A percentile compares a stretch with the other conserved stretches of the same genome.
These are phyloP conservation scores for Hydrocynus forskahlii DNA, from an alignment of 2,797 vertebrate species.

Conservation along the genomic window DNA sequence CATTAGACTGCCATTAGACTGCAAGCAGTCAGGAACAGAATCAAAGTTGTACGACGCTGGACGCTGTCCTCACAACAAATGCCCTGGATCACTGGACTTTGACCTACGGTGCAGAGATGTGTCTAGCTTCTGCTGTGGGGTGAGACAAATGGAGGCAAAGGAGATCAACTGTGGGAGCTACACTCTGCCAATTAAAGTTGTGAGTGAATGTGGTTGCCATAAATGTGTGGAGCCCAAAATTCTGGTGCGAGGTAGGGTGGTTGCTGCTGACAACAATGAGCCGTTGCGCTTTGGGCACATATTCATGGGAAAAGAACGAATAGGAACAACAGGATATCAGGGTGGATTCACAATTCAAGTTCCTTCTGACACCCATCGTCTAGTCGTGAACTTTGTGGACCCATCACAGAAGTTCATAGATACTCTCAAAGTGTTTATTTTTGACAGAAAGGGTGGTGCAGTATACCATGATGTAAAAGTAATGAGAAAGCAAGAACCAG, in stretches of 20 bases:
- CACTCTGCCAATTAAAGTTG: slow-evolving; percentile 84
- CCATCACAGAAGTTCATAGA: slow-evolving; percentile 85
- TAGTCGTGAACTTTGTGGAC: slow-evolving; percentile 92
- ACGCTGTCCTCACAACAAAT: slow-evolving; percentile 82
- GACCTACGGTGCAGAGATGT: slow-evolving; percentile 81
- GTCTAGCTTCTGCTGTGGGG: slow-evolving; percentile 81
- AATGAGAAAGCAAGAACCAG: slow-evolving; percentile 83
- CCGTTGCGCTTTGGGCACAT: slow-evolving; percentile 91
- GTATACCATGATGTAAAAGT: slow-evolving; percentile 92
- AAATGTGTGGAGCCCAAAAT: slow-evolving; percentile 84
- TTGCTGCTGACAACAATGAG: slow-evolving; percentile 83
- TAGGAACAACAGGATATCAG: slow-evolving; percentile 91
- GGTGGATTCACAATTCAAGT: slow-evolving; percentile 93
- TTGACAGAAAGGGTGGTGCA: slow-evolving; percentile 86
- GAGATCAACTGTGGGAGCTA: slow-evolving; percentile 84
- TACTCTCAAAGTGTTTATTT: slow-evolving; percentile 88
- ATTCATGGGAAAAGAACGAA: slow-evolving; percentile 83
- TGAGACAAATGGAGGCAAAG: slow-evolving; percentile 80
- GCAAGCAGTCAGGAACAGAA: slow-evolving; percentile 75
- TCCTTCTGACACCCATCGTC: slow-evolving; percentile 79
- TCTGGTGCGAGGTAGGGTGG: slow-evolving; percentile 86
- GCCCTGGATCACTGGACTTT: slow-evolving; percentile 74
- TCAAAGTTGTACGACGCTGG: slow-evolving; percentile 88
- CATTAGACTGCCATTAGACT: slow-evolving; percentile 88
- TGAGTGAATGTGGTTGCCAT: slow-evolving; percentile 86